Evolutionary conservation across 30 jellyfish, hydroid and myxozoan genomes (phyloP), one percentile per base, ranked within the genome.

Genomic region (Nemopilema nomurai): DNA sequence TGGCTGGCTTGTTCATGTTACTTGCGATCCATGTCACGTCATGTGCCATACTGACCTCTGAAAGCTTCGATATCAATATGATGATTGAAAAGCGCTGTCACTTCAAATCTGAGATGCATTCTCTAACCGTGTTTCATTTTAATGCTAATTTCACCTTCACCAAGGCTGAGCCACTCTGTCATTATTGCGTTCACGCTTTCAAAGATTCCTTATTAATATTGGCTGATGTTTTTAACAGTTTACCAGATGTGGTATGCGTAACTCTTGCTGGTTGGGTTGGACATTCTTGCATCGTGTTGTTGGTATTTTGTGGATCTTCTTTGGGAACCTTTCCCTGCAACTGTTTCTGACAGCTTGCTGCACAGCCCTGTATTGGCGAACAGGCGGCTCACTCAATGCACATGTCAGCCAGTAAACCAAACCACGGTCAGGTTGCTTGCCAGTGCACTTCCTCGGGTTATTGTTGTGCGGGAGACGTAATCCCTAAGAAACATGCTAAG

Each of bases 401-500:
- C 57, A 13, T 41, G 13, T 41, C 57, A 41, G 13, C 57, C 57
- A 41, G 57, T 41, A 41, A 41, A 13, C 57, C 57, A 41, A 41
- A 13, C 57, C 57, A 41, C 13, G 57, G 57, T 41, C 13, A 13
- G 13, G 13, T 41, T 41, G 57, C 57, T 41, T 41, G 57, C 57
- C 57, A 41, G 6, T 41, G 6, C 57, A 41, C 13, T 6, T 13
- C 57, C 57, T 41, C 57, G 13, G 13, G 57, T 41, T 41, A 41
- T 41, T 41, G 57, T 3, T 3, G 6, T 41, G 13, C 13, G 57
- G 9, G 57, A 41, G 57, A 3, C 9, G 57, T 41, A 13, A 41
- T 13, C 53, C 83, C 69, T 41, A 16, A 29, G 31, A 73, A 73
- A 66, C 83, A 73, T 73, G 69, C 83, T 73, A 73, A 73, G 70